Evolutionary conservation across 2,797 vertebrate species (phyloP), one percentile per base, ranked within the genome.

Genomic region (Eulemur rubriventer): DNA sequence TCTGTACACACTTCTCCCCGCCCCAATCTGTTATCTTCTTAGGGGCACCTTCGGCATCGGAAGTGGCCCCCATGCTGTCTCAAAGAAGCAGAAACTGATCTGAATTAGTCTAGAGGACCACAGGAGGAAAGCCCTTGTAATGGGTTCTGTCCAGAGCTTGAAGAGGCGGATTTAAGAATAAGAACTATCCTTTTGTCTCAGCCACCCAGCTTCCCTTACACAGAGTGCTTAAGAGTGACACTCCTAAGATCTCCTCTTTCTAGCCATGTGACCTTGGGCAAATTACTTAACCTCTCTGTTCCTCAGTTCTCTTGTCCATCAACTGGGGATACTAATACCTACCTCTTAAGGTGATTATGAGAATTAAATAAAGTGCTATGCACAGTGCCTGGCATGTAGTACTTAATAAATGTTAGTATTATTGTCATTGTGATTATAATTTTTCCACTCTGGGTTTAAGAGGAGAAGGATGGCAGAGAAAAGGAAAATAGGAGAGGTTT

Each of bases 11-110:
- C 57, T n/a, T n/a, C n/a, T 9, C 24, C 16, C 26, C 61, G 41
- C 79, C 73, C 18, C 70, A 52, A 75, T 61, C 80, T 92, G 91
- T 73, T 91, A 78, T 94, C 83, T 67, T 80, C 90, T 82, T 96
- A 57, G 59, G 13, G 81, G 80, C 83, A 55, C 13, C 67, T 78
- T 97, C 52, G 70, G 90, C 63, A 76, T 76, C n/a, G 7, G 61
- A 75, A 30, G 48, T 75, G 73, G 69, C 61, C 83, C 83, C 94
- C 18, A 1, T 0, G 0, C 76, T 55, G 55, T 61, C 70, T 38
- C 46, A 90, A 82, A 82, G 94, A 41, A 87, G 59, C 59, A 57
- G 96, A 80, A 43, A 83, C 22, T 24, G 89, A 95, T 89, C n/a
- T 13, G 93, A 95, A 57, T 84, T 84, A 38, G 79, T 79, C 26